Conservation (phyloP, 1,140 invertebrate species). For the Zaprionus tsacasi region DNA sequence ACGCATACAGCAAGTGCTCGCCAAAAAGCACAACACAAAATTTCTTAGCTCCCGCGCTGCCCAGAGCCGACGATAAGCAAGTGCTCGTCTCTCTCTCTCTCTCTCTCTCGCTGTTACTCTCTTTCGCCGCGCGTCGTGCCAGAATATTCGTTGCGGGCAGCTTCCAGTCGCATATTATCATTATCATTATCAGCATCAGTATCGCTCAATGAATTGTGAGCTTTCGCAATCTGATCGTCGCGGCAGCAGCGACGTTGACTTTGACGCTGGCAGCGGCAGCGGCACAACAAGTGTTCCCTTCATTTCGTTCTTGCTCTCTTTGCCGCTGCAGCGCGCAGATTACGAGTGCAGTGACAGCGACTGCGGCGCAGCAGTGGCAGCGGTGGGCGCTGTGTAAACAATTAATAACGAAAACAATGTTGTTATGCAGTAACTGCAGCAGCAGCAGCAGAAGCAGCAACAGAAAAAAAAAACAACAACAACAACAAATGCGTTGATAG, state of each 20-base stretch:
- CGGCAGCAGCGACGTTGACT: background rate
- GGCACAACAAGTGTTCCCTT: conserved; percentile 41
- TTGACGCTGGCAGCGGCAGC: background rate
- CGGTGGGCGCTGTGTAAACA: conserved; percentile 31
- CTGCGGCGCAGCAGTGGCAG: background rate
- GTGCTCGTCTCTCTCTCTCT: conserved; percentile 8
- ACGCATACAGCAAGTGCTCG: conserved; percentile 40
- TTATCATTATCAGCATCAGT: conserved; percentile 39
- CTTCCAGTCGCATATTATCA: background rate
- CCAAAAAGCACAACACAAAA: conserved; percentile 40
- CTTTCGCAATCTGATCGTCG: conserved; percentile 46
- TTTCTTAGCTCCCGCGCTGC: conserved; percentile 17
- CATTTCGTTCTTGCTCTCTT: conserved; percentile 9
- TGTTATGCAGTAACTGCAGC: conserved; percentile 44
- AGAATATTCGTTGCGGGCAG: background rate
- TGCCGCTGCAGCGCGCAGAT: conserved; percentile 20
- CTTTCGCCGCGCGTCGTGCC: background rate
- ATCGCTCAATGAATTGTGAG: conserved; percentile 40
- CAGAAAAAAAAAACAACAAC: background rate
- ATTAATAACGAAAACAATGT: conserved; percentile 34
- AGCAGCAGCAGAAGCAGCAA: conserved; percentile 8
- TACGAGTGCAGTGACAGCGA: conserved; percentile 18
- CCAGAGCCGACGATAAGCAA: conserved; percentile 32
- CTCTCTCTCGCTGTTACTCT: background rate
- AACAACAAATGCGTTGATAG: conserved; percentile 11